Percentiles rank a stretch among this genome's conserved stretches.
These are phyloP conservation scores for Drosophila pruinosa DNA, from an alignment of 1,140 invertebrate genomes.

Conservation along the genomic window DNA sequence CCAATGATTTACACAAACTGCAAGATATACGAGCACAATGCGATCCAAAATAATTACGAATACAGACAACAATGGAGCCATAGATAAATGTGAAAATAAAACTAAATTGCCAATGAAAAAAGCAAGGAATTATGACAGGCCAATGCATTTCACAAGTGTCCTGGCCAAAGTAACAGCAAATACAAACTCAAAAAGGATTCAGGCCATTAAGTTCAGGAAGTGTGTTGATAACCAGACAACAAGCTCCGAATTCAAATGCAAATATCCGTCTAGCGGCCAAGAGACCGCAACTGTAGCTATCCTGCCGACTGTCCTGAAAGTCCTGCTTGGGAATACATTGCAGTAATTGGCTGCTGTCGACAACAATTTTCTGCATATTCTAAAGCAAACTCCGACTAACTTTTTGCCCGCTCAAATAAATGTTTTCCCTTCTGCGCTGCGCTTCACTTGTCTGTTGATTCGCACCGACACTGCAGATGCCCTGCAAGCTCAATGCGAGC, in stretches of 20 bases:
- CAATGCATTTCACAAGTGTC: conserved; percentile 58
- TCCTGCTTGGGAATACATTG: conserved; percentile 49
- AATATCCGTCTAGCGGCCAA: conserved; percentile 1
- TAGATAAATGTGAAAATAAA: conserved; percentile 4
- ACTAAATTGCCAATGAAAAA: not conserved
- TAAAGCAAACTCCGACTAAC: conserved; percentile 32
- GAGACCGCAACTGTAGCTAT: conserved; percentile 1
- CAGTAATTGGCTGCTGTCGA: conserved; percentile 57
- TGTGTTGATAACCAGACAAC: conserved; percentile 76
- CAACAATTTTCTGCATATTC: conserved; percentile 54
- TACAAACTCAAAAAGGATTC: conserved; percentile 67
- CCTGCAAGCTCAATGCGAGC: not conserved
- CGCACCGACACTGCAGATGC: not conserved
- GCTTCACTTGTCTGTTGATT: too few relatives aligned
- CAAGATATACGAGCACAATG: conserved; percentile 36
- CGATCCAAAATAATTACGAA: conserved; percentile 31
- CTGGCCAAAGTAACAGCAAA: conserved; percentile 1
- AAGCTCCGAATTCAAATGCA: conserved; percentile 42
- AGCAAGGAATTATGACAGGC: conserved; percentile 50
- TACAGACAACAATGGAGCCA: not conserved
- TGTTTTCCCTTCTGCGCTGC: not conserved
- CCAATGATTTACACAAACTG: conserved; percentile 44
- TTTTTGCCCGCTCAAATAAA: conserved; percentile 31
- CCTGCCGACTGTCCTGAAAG: conserved; percentile 13
- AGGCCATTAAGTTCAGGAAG: conserved; percentile 82